These are phyloP conservation scores for Ciconia nigra DNA, from an alignment of 2,797 vertebrate genomes.

Conservation along the genomic window DNA sequence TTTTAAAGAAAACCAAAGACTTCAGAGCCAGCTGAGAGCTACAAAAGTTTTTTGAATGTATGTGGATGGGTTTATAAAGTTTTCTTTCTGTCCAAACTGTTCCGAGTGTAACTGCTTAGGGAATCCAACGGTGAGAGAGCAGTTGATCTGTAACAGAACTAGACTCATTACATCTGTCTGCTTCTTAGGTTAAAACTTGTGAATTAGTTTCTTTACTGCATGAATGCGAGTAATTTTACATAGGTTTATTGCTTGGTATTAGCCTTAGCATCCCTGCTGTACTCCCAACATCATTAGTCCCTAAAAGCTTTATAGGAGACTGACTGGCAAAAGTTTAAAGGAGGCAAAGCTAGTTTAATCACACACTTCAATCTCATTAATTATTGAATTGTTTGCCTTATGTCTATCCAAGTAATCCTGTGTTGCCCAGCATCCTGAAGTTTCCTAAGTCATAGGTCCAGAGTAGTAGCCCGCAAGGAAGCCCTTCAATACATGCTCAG, in stretches of 20 bases:
- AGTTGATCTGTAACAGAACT: conserved; percentile 33
- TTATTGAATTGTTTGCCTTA: neutral
- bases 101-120: conserved; percentile 22
- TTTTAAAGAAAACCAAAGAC: neutral
- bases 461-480: neutral
- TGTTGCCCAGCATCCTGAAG: neutral
- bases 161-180: conserved; percentile 55
- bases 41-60: neutral
- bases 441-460: neutral
- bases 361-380: neutral
- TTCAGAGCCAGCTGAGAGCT: neutral
- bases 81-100: conserved; percentile 20
- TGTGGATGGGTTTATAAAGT: conserved; percentile 15
- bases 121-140: conserved; percentile 58
- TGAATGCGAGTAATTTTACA: neutral
- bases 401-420: neutral
- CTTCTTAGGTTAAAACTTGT: conserved; percentile 41
- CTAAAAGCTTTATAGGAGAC: neutral
- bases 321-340: neutral
- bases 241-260: neutral
- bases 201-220: conserved; percentile 53
- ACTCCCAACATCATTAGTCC: neutral
- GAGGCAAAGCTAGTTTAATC: neutral
- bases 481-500: neutral
- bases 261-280: neutral